phyloP scores from a whole-genome alignment of 2,113 vertebrate genomes.

The Condylura cristata region DNA sequence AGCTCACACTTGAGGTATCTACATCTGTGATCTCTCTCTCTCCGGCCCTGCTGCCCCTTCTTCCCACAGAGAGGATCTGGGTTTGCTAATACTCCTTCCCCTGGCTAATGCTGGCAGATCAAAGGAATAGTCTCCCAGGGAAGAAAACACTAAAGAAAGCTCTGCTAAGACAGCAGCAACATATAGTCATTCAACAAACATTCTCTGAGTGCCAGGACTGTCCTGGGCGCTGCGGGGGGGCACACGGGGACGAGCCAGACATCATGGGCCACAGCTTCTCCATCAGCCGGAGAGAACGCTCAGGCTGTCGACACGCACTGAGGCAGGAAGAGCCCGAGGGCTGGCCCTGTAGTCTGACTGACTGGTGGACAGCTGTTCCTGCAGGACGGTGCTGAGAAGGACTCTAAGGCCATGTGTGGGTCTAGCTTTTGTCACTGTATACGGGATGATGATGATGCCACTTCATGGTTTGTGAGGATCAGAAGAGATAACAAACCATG shows the following conservation, averaged over 20 bases:
- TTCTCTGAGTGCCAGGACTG: neutral
- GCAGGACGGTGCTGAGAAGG: neutral
- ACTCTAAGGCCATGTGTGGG: neutral
- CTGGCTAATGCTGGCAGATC: conserved; percentile 1
- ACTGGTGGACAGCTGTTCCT: accelerated
- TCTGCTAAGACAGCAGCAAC: neutral
- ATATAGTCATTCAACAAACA: neutral
- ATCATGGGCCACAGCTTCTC: neutral
- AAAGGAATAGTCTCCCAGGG: neutral
- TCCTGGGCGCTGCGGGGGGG: neutral
- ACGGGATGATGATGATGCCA: accelerated
- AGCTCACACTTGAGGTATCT: neutral
- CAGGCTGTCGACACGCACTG: neutral
- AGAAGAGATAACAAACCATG: neutral
- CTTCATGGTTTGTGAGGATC: neutral
- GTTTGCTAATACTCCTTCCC: neutral
- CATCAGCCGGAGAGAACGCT: neutral
- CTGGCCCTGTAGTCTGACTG: neutral
- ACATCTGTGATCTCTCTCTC: neutral
- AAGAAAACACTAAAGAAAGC: neutral
- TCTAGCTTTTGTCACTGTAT: neutral
- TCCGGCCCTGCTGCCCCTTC: neutral
- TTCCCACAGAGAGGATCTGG: neutral
- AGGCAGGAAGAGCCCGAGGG: neutral
- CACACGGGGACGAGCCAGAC: neutral